Evolutionary conservation across 2,113 vertebrate genomes (phyloP), one percentile per base, ranked within the genome.

Genomic region (Globicephala melas): DNA sequence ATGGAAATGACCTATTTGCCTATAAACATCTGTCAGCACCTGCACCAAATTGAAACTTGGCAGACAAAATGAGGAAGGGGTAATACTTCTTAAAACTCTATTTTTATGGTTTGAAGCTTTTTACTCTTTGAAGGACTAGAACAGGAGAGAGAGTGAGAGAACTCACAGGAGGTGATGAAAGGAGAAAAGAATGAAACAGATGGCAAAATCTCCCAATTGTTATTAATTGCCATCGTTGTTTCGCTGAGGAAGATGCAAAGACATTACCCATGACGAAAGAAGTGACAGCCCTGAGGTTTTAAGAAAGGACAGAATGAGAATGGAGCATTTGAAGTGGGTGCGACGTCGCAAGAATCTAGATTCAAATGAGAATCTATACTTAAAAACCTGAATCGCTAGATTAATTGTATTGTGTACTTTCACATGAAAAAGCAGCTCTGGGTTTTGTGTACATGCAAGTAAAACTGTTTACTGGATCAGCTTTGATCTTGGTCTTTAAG

Each of bases 51-150:
- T 83, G 83, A 94, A 95, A 94, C 44, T 94, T 80, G 63, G 77
- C 65, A 80, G 71, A 50, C 77, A 94, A 82, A 93, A 96, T 91
- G 94, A 95, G 89, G 82, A 96, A 95, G 80, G 60, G 77, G 71
- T 33, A 53, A 47, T 76, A 31, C 62, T 65, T 87, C 74, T 77
- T 65, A 84, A 95, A 94, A 41, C 2, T 18, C 76, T 91, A 38
- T 91, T 82, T 91, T 95, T 38, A 73, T 26, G 31, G 84, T 71
- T 53, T 84, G 92, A 94, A 87, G 8, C 58, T 58, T 91, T 89
- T 89, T 60, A 53, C 17, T 62, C 86, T 93, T 85, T 87, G 44
- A 89, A 95, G 33, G 92, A 63, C 13, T 17, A 70, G 63, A 25
- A 60, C 6, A 4, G n/a, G 36, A 91, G 67, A 94, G 38, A 21